Conservation (phyloP, 2,888 invertebrate species). For the Hypena proboscidalis region DNA sequence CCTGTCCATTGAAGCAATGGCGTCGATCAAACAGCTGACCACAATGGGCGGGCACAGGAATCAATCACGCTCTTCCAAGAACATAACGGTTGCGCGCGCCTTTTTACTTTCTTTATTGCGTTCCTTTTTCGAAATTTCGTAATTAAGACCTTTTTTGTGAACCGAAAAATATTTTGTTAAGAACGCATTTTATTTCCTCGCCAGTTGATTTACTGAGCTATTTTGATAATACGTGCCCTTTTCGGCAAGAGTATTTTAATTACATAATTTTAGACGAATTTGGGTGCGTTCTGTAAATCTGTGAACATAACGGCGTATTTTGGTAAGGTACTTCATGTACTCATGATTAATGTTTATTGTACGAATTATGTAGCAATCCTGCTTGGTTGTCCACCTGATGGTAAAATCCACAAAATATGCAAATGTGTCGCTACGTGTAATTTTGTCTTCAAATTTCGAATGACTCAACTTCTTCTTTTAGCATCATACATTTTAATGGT, state of each 20-base stretch:
- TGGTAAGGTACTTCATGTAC: not conserved
- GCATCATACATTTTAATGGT: too few relatives aligned
- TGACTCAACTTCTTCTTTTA: too few relatives aligned
- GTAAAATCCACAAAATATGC: too few relatives aligned
- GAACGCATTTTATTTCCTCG: constrained; percentile 42
- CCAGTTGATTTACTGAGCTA: constrained; percentile 38
- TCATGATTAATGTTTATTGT: too few relatives aligned
- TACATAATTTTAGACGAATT: constrained; percentile 34
- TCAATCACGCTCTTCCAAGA: constrained; percentile 73
- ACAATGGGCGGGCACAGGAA: constrained; percentile 59
- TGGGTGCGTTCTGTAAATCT: constrained; percentile 5
- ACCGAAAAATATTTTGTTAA: constrained; percentile 46
- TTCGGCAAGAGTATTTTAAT: constrained; percentile 35
- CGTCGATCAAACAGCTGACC: constrained; percentile 46
- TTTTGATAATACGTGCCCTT: constrained; percentile 36
- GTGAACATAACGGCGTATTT: not conserved
- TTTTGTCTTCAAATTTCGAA: too few relatives aligned
- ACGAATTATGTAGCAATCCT: too few relatives aligned
- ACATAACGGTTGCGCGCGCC: constrained; percentile 59
- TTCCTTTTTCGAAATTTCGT: constrained; percentile 71
- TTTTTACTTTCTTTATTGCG: constrained; percentile 63
- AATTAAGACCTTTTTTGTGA: constrained; percentile 69
- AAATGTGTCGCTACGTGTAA: too few relatives aligned
- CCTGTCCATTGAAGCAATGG: constrained; percentile 6
- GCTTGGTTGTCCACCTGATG: too few relatives aligned